These are phyloP conservation scores for Gasteruption jaculator DNA, from an alignment of 2,888 invertebrate genomes.

Conservation along the genomic window DNA sequence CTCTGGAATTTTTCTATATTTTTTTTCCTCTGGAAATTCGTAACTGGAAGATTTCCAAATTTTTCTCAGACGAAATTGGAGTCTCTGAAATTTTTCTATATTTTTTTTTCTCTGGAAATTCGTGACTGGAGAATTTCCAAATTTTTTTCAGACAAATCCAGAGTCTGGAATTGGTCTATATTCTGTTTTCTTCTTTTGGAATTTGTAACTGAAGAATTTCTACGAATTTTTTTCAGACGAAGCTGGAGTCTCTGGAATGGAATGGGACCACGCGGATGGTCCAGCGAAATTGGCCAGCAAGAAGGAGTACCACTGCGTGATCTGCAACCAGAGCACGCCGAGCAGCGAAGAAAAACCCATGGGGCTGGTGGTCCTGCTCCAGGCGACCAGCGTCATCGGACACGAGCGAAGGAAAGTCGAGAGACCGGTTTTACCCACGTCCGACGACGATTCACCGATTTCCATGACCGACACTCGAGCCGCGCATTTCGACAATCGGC, in stretches of 20 bases:
- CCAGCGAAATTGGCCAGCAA: slow-evolving; percentile 56
- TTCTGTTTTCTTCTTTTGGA: slow-evolving; percentile 6
- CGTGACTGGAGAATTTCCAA: too few species aligned
- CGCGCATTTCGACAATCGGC: slow-evolving; percentile 71
- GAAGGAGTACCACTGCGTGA: slow-evolving; percentile 89
- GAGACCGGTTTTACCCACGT: slow-evolving; percentile 60
- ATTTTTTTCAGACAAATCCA: neutral
- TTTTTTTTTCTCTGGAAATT: neutral
- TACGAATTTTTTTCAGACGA: slow-evolving; percentile 41
- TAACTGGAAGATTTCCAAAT: too few species aligned
- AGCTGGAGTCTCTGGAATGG: slow-evolving; percentile 55
- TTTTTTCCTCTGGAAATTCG: slow-evolving; percentile 3
- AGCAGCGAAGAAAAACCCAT: slow-evolving; percentile 80
- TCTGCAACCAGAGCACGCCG: slow-evolving; percentile 87
- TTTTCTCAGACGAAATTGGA: too few species aligned
- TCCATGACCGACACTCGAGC: slow-evolving; percentile 64
- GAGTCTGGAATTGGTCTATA: neutral
- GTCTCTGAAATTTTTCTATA: neutral
- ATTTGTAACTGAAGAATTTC: neutral
- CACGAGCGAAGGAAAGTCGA: slow-evolving; percentile 63
- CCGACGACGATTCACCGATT: slow-evolving; percentile 61
- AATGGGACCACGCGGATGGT: slow-evolving; percentile 61
- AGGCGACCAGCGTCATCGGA: slow-evolving; percentile 84
- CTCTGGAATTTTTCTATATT: neutral
- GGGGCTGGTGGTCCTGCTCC: slow-evolving; percentile 81